Conservation (phyloP, 2,113 vertebrate species). For the Epinephelus moara region DNA sequence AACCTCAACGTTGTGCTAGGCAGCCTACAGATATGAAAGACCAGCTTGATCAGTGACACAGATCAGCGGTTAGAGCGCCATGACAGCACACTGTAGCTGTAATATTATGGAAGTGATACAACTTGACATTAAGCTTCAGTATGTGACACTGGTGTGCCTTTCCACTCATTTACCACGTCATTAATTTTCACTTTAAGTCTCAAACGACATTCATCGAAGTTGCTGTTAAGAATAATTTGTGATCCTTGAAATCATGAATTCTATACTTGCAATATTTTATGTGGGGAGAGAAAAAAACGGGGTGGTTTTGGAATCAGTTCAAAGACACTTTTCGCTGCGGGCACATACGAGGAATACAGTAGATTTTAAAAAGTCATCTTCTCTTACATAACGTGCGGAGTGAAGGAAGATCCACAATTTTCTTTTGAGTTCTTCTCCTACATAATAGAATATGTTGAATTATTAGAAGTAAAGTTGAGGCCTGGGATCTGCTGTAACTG, state of each 20-base stretch:
- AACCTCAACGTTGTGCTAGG: slow-evolving; percentile 5
- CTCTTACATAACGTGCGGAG: not conserved
- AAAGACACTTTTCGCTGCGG: slow-evolving; percentile 27
- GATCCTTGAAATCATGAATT: slow-evolving; percentile 61
- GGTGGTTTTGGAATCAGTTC: slow-evolving; percentile 16
- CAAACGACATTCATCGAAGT: slow-evolving; percentile 8
- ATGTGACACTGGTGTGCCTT: slow-evolving; percentile 51
- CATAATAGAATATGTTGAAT: not conserved
- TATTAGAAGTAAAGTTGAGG: not conserved
- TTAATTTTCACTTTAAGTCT: slow-evolving; percentile 64
- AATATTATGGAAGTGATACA: slow-evolving; percentile 51
- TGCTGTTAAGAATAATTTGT: slow-evolving; percentile 54
- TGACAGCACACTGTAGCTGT: not conserved
- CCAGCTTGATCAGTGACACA: slow-evolving; percentile 25
- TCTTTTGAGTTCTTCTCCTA: not conserved
- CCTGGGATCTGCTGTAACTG: not conserved
- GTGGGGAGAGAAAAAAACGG: not conserved
- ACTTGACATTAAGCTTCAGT: slow-evolving; percentile 52
- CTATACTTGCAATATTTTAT: slow-evolving; percentile 39
- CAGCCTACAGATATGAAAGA: slow-evolving; percentile 21
- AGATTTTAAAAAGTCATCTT: slow-evolving; percentile 5
- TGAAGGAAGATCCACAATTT: not conserved
- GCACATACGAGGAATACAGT: slow-evolving; percentile 11
- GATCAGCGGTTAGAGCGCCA: slow-evolving; percentile 26
- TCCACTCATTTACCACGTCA: slow-evolving; percentile 64